phyloP scores from a whole-genome alignment of 1,140 invertebrate species.

The Lutraria rhynchaena region DNA sequence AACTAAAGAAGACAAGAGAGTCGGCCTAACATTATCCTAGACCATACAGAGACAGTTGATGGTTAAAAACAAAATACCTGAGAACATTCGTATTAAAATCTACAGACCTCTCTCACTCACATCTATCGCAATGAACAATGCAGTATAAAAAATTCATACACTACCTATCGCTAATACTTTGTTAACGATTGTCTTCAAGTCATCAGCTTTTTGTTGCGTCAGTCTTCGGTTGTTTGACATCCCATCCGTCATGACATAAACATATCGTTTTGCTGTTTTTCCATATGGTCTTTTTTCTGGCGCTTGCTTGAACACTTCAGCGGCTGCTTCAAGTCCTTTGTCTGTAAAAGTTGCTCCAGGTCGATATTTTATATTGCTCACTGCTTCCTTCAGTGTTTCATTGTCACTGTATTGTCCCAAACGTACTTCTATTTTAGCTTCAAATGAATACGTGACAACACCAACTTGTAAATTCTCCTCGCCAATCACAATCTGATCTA shows the following conservation, averaged over 20 bases:
- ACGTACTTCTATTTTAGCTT: neutral
- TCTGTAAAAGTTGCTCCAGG: slow-evolving; percentile 31
- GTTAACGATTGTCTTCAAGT: too few species aligned
- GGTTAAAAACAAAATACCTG: too few species aligned
- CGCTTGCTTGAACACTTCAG: neutral
- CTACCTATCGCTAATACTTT: too few species aligned
- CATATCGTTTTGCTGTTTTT: neutral
- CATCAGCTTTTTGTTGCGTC: neutral
- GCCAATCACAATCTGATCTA: slow-evolving; percentile 48
- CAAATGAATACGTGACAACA: slow-evolving; percentile 45
- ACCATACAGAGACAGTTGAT: too few species aligned
- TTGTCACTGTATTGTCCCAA: slow-evolving; percentile 1
- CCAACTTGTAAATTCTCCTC: slow-evolving; percentile 39
- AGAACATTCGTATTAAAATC: too few species aligned
- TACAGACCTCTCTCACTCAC: too few species aligned
- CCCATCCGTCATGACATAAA: slow-evolving; percentile 2
- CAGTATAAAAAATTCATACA: too few species aligned
- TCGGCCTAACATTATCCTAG: too few species aligned
- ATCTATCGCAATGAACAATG: too few species aligned
- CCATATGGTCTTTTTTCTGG: neutral
- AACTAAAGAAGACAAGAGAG: too few species aligned
- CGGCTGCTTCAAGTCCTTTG: slow-evolving; percentile 16
- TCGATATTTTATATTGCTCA: slow-evolving; percentile 8
- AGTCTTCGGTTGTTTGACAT: neutral
- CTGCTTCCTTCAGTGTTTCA: neutral